Evolutionary conservation across 2,113 vertebrate species (phyloP), one percentile per base, ranked within the genome.

Genomic region (Phycodurus eques): DNA sequence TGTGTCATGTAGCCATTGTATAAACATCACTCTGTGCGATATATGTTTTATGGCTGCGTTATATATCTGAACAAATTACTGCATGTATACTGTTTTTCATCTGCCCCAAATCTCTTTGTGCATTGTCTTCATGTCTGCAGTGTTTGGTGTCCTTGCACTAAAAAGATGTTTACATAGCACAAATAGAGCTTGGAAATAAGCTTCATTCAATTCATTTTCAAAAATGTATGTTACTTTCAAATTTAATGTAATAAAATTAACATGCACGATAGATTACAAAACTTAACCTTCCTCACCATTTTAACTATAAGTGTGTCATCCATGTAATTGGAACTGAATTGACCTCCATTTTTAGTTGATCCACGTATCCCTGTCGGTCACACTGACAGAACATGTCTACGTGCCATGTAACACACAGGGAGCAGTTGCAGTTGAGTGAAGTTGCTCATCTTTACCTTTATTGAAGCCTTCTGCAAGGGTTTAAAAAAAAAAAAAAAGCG

Each of bases 361-460:
- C 66, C 33, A 69, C 10, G 33, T 73, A 53, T 84, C 77, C 71
- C 88, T 90, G 73, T 93, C 35, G 82, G 83, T 73, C 57, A 53
- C 31, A 22, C 54, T 51, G 60, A n/a, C 53, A 46, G 56, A 71
- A 51, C 67, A 77, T 73, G 68, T 53, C 65, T 73, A 79, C 67
- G 74, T 78, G 68, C 17, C 82, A 85, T 82, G 83, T 85, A 77
- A 80, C 82, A 77, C 82, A 85, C 81, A 82, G 80, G 84, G 84
- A 77, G 70, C 42, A 5, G 14, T 33, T 68, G 19, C 69, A 53
- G 74, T 80, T 66, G 65, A 80, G 75, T 82, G 80, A 87, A 89
- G 87, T 83, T 88, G 84, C 77, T 82, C 80, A 67, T 43, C 35
- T 61, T 61, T 8, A 39, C 5, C 74, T 56, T 22, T 51, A 49